A percentile compares a stretch with the other conserved stretches of the same genome.
phyloP scores from a whole-genome alignment of 92 coral and sea anemone genomes.

The Epizoanthus stellaris region DNA sequence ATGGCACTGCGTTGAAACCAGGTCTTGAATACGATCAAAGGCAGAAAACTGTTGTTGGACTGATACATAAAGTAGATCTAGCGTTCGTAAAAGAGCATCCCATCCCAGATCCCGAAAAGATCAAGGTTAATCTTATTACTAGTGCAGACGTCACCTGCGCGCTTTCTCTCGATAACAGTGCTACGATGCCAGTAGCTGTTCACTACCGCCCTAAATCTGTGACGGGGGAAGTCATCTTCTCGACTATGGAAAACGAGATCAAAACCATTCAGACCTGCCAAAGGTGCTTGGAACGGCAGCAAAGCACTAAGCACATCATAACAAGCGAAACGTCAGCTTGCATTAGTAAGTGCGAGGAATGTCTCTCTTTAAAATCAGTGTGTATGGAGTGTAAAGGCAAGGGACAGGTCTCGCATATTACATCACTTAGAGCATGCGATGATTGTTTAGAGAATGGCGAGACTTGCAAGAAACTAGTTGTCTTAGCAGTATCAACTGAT shows the following conservation, averaged over 20 bases:
- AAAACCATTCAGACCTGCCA: conserved; percentile 52
- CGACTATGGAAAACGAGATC: conserved; percentile 30
- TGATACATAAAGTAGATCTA: neutral
- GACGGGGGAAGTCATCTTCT: conserved; percentile 29
- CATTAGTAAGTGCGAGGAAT: conserved; percentile 35
- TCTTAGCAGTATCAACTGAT: conserved; percentile 45
- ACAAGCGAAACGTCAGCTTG: conserved; percentile 23
- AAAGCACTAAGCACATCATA: conserved; percentile 42
- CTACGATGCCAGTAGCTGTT: conserved; percentile 60
- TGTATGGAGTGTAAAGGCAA: conserved; percentile 37
- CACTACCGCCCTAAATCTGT: conserved; percentile 50
- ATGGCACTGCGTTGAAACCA: conserved; percentile 61
- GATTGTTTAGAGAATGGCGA: conserved; percentile 25
- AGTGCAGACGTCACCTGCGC: conserved; percentile 58
- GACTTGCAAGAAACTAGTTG: conserved; percentile 43
- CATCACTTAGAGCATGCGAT: conserved; percentile 47
- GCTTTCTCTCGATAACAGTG: conserved; percentile 40
- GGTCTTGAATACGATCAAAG: conserved; percentile 53
- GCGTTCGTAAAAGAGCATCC: conserved; percentile 48
- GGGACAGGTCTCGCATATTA: conserved; percentile 42
- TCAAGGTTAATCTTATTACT: conserved; percentile 52
- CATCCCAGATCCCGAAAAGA: conserved; percentile 49
- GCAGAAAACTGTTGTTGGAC: conserved; percentile 15
- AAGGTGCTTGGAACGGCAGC: conserved; percentile 46
- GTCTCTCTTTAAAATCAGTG: conserved; percentile 26